These are phyloP conservation scores for Euplexia lucipara DNA, from an alignment of 2,888 invertebrate genomes.

Conservation along the genomic window DNA sequence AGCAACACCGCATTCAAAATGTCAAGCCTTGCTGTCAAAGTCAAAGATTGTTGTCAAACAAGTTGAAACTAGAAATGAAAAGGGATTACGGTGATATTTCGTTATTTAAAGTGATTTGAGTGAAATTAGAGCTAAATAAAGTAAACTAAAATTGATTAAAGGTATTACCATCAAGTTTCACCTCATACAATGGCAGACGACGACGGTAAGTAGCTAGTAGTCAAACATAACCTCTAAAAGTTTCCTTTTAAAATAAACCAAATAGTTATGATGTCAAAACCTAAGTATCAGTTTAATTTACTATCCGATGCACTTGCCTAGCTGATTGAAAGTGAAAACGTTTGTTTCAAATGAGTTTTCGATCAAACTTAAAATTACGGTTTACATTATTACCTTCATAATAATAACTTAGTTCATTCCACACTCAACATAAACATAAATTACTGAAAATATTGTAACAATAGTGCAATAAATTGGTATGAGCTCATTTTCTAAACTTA, in stretches of 20 bases:
- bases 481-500: no score
- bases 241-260: neutral
- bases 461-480: no score
- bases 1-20: neutral
- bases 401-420: no score
- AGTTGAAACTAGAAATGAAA: neutral
- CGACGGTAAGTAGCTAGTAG: constrained; percentile 78
- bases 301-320: neutral
- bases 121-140: neutral
- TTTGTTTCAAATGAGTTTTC: no score
- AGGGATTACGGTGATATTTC: accelerated
- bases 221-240: constrained; percentile 60
- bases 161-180: neutral
- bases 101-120: neutral
- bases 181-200: constrained; percentile 78
- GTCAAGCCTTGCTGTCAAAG: constrained; percentile 4
- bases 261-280: neutral
- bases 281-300: neutral
- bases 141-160: neutral
- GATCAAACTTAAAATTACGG: no score
- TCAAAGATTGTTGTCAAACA: constrained; percentile 41
- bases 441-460: no score
- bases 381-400: no score
- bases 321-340: neutral
- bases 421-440: no score